Evolutionary conservation across 2,797 vertebrate species (phyloP).

Genomic region (Mycteria americana): DNA sequence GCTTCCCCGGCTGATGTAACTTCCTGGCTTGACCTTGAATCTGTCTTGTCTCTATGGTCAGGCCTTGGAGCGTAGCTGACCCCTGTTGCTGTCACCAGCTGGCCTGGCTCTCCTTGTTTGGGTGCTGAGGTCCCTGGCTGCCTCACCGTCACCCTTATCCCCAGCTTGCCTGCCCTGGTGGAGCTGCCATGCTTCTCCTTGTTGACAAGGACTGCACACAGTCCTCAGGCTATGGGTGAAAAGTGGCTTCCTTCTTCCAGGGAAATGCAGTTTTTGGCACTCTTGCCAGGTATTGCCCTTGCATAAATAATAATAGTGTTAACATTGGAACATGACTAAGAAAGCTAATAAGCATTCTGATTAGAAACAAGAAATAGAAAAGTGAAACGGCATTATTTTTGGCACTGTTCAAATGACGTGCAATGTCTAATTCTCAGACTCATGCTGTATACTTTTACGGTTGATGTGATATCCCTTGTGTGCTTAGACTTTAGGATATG

Average conservation of each 20-base stretch:
- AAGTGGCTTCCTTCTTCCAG: not conserved
- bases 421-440: not conserved
- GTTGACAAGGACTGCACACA: not conserved
- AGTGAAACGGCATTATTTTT: not conserved
- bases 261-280: not conserved
- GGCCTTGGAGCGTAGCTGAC: not conserved
- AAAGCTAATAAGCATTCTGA: accelerated
- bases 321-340: not conserved
- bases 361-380: not conserved
- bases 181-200: not conserved
- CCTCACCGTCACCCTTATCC: not conserved
- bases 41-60: not conserved
- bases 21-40: not conserved
- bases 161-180: not conserved
- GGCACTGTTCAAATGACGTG: not conserved
- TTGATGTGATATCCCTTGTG: not conserved
- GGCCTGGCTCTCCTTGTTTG: not conserved
- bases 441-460: not conserved
- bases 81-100: not conserved
- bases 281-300: not conserved
- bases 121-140: not conserved
- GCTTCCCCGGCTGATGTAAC: not conserved
- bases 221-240: not conserved
- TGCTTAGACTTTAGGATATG: not conserved
- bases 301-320: not conserved